phyloP scores from a whole-genome alignment of 2,797 vertebrate species.

The Cossypha polioptera region DNA sequence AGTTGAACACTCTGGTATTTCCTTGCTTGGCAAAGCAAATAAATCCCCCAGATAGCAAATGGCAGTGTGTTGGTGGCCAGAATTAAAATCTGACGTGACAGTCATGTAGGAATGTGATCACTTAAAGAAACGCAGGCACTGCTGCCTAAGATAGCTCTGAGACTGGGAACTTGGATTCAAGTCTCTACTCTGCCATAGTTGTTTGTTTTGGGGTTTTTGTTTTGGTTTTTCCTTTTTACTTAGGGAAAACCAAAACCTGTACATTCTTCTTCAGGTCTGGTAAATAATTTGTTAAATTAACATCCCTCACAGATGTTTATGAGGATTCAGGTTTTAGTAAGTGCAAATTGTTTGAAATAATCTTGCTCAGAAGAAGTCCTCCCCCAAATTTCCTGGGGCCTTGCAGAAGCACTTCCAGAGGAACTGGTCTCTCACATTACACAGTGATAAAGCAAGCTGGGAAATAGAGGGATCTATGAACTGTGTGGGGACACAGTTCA shows the following conservation, averaged over 20 bases:
- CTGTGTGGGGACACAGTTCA: rapidly evolving
- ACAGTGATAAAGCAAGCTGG: neutral
- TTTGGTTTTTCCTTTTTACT: neutral
- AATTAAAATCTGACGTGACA: neutral
- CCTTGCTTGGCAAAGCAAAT: neutral
- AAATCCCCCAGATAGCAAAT: neutral
- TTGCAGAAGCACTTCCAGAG: neutral
- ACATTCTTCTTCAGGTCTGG: neutral
- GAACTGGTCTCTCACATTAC: rapidly evolving
- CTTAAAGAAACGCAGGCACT: neutral
- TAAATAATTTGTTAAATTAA: neutral
- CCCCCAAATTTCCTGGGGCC: neutral
- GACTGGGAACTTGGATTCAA: neutral
- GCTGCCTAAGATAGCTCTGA: neutral
- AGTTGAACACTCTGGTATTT: neutral
- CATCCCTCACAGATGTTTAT: neutral
- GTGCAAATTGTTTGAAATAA: neutral
- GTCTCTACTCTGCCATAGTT: neutral
- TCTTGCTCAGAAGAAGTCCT: neutral
- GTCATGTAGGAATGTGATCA: neutral
- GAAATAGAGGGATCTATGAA: neutral
- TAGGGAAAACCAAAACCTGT: neutral
- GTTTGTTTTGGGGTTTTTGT: neutral
- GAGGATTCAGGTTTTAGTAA: neutral
- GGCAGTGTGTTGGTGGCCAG: neutral